Percentiles rank a stretch among this genome's conserved stretches.
Evolutionary conservation across 2,113 vertebrate genomes (phyloP).

Genomic region (Pungitius pungitius): DNA sequence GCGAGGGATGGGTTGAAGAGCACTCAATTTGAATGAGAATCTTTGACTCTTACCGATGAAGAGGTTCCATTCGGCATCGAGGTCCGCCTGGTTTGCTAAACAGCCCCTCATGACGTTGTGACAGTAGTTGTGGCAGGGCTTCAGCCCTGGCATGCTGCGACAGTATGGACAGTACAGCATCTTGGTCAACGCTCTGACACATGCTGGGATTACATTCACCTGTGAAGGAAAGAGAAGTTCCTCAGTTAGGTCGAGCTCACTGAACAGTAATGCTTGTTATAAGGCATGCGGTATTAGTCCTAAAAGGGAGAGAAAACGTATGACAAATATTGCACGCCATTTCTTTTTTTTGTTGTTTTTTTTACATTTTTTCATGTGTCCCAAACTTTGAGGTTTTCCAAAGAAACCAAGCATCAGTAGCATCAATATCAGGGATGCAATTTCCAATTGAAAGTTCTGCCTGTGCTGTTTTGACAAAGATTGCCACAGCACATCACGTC

Average conservation of each 20-base stretch:
- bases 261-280: background rate
- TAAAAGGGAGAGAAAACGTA: background rate
- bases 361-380: background rate
- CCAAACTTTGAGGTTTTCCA: constrained; percentile 21
- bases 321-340: background rate
- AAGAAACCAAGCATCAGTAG: background rate
- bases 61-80: constrained; percentile 97
- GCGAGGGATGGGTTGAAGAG: constrained; percentile 18
- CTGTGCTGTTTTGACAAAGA: constrained; percentile 39
- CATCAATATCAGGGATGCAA: background rate
- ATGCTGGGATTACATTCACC: constrained; percentile 94
- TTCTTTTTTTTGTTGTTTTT: no score
- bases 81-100: constrained; percentile 97
- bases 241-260: constrained; percentile 30
- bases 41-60: constrained; percentile 90
- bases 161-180: constrained; percentile 98
- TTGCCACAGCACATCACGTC: constrained; percentile 23
- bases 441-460: constrained; percentile 18
- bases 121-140: constrained; percentile 95
- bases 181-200: constrained; percentile 93
- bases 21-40: constrained; percentile 15
- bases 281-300: background rate
- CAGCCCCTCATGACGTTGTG: constrained; percentile 99
- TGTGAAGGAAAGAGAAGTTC: constrained; percentile 64
- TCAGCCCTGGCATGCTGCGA: constrained; percentile 87